A percentile compares a stretch with the other conserved stretches of the same genome.
phyloP scores from a whole-genome alignment of 1,140 invertebrate genomes.

The Tetragonula clypearis region DNA sequence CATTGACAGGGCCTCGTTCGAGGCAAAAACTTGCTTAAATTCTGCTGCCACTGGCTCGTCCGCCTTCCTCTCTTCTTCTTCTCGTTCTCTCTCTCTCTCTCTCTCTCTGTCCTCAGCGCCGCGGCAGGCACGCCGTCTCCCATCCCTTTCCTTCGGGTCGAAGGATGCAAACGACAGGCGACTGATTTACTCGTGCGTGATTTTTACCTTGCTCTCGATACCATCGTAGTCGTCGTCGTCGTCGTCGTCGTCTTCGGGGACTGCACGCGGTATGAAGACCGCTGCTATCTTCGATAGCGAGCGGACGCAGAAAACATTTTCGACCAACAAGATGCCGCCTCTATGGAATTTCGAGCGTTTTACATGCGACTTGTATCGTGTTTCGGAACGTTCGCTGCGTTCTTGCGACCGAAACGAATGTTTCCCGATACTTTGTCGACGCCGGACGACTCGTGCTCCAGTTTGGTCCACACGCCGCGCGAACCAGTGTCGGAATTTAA shows the following conservation, averaged over 20 bases:
- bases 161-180: slow-evolving; percentile 75
- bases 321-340: not conserved
- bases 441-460: not conserved
- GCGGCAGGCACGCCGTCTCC: slow-evolving; percentile 28
- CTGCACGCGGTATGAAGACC: slow-evolving; percentile 22
- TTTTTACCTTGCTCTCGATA: slow-evolving; percentile 62
- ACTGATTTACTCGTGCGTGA: slow-evolving; percentile 75
- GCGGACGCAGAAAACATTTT: slow-evolving; percentile 53
- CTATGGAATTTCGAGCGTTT: slow-evolving; percentile 29
- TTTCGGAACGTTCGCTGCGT: slow-evolving; percentile 21
- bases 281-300: slow-evolving; percentile 36
- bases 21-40: slow-evolving; percentile 76
- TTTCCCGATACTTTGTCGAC: not conserved
- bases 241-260: slow-evolving; percentile 4
- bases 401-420: not conserved
- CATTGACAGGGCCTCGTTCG: slow-evolving; percentile 72
- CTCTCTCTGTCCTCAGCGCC: not conserved
- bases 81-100: not conserved
- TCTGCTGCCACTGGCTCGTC: slow-evolving; percentile 67
- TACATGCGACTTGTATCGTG: not conserved
- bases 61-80: slow-evolving; percentile 41
- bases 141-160: slow-evolving; percentile 40
- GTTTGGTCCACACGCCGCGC: not conserved
- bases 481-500: not conserved
- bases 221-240: slow-evolving; percentile 13